A percentile compares a stretch with the other conserved stretches of the same genome.
Conservation (phyloP, 2,797 vertebrate species). For the Hemitrygon akajei region DNA sequence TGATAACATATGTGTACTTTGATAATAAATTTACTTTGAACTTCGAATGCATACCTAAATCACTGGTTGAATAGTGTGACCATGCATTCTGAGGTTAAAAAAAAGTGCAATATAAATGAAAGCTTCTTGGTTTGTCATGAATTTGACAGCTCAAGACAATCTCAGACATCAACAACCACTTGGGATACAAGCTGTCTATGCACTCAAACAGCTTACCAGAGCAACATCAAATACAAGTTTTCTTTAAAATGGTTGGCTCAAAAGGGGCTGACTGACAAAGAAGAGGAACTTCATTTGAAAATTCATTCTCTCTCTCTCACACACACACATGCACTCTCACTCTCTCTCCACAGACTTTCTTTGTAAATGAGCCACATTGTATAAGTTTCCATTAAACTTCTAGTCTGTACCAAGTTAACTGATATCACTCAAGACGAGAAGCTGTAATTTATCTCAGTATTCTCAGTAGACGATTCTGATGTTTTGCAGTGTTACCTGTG, state of each 20-base stretch:
- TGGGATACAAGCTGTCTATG: neutral
- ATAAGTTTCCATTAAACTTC: neutral
- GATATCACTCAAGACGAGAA: neutral
- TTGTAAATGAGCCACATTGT: neutral
- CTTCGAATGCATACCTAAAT: too few relatives aligned
- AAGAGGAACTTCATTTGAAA: too few relatives aligned
- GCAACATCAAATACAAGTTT: neutral
- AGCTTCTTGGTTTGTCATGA: too few relatives aligned
- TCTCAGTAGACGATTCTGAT: neutral
- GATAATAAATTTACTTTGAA: too few relatives aligned
- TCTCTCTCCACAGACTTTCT: neutral
- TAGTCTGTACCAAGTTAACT: neutral
- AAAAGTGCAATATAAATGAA: too few relatives aligned
- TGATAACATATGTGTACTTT: too few relatives aligned
- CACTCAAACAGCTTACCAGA: neutral
- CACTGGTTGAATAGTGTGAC: too few relatives aligned
- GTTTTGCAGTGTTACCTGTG: neutral
- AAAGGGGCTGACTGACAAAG: neutral
- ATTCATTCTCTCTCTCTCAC: too few relatives aligned
- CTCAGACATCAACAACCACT: neutral
- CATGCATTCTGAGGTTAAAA: too few relatives aligned
- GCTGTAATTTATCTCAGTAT: neutral
- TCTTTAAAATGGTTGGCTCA: neutral
- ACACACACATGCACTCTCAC: too few relatives aligned
- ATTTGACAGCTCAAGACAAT: neutral